Percentiles rank a stretch among this genome's conserved stretches.
phyloP scores from a whole-genome alignment of 1,140 invertebrate genomes.

The Megathymus violae region DNA sequence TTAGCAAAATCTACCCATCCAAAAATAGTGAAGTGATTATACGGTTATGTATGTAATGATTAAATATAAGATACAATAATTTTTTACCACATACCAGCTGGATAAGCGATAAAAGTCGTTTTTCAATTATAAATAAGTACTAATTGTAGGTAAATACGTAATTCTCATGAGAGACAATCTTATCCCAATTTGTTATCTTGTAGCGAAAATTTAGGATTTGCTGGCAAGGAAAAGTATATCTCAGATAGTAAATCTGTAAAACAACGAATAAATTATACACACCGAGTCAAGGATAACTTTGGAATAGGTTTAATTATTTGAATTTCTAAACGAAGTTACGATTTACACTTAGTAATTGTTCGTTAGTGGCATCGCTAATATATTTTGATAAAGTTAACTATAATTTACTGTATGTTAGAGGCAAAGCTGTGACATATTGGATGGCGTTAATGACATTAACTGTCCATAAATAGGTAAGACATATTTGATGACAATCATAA shows the following conservation, averaged over 20 bases:
- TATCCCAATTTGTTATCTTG: constrained; percentile 25
- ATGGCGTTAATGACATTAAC: background rate
- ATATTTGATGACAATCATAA: background rate
- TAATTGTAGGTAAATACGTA: constrained; percentile 29
- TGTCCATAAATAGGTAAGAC: background rate
- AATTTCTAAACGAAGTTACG: constrained; percentile 6
- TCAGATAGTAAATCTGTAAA: constrained; percentile 16
- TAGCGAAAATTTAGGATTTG: constrained; percentile 26
- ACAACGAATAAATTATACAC: constrained; percentile 30
- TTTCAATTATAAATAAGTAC: constrained; percentile 29
- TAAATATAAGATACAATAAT: constrained; percentile 33
- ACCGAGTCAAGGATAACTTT: constrained; percentile 10
- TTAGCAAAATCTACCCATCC: constrained; percentile 26
- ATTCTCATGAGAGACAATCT: constrained; percentile 18
- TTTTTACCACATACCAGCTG: constrained; percentile 27
- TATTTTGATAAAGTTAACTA: background rate
- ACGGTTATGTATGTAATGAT: constrained; percentile 49
- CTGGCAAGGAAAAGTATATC: constrained; percentile 14
- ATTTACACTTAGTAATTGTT: background rate
- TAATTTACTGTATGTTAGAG: constrained; percentile 5
- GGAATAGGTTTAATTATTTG: constrained; percentile 7
- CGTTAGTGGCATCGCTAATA: background rate
- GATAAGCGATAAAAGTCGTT: constrained; percentile 23
- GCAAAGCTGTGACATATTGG: constrained; percentile 14
- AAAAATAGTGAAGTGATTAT: constrained; percentile 44